Percentiles rank a stretch among this genome's conserved stretches.
phyloP scores from a whole-genome alignment of 2,113 vertebrate genomes.

The Percina caprodes region DNA sequence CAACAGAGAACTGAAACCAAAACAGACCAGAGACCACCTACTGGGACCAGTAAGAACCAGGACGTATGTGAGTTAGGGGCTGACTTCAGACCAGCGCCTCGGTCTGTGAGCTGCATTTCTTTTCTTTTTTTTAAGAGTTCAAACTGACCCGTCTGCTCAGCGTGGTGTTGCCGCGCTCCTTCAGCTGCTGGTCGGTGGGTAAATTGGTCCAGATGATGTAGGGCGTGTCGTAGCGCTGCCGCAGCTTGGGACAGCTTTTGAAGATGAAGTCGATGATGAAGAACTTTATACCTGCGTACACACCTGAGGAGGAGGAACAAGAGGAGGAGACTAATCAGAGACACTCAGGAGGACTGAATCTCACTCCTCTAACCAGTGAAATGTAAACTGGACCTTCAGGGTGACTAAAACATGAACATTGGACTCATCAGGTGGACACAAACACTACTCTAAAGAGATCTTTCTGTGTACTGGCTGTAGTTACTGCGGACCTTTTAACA shows the following conservation, averaged over 20 bases:
- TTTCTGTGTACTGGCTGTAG: too few relatives aligned
- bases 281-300: slow-evolving; percentile 95
- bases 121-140: not conserved
- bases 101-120: not conserved
- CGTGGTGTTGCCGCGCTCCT: slow-evolving; percentile 86
- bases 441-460: too few relatives aligned
- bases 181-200: slow-evolving; percentile 96
- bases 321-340: not conserved
- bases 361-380: too few relatives aligned
- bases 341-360: not conserved
- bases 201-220: slow-evolving; percentile 93
- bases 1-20: slow-evolving; percentile 59
- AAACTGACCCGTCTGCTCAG: slow-evolving; percentile 88
- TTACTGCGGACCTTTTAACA: not conserved
- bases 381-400: not conserved
- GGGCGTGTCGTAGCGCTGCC: slow-evolving; percentile 94
- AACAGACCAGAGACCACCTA: not conserved
- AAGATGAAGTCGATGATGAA: slow-evolving; percentile 98
- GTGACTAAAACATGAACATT: too few relatives aligned
- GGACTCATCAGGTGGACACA: too few relatives aligned
- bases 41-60: slow-evolving; percentile 18
- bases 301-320: slow-evolving; percentile 78
- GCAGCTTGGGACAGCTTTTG: slow-evolving; percentile 93
- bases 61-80: not conserved
- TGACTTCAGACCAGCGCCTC: not conserved